phyloP scores from a whole-genome alignment of 2,888 invertebrate genomes.

The Pachydiplax longipennis region DNA sequence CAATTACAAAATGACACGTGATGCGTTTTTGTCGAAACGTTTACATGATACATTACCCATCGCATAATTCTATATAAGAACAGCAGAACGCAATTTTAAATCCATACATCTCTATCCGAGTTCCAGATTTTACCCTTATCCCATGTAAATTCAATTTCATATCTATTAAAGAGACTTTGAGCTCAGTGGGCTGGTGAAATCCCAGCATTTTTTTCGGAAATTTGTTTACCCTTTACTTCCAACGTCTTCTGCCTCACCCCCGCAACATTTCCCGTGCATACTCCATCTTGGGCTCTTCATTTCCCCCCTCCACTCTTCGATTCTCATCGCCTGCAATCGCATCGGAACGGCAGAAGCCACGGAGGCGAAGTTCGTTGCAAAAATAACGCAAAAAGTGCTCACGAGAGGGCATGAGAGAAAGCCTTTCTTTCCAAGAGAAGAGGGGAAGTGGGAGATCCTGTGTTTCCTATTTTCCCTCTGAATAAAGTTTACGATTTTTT shows the following conservation, averaged over 20 bases:
- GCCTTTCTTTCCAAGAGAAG: background rate
- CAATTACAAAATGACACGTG: too few species aligned
- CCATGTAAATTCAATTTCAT: too few species aligned
- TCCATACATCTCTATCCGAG: too few species aligned
- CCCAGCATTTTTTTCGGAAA: too few species aligned
- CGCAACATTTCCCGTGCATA: background rate
- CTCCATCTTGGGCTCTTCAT: background rate
- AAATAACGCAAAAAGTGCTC: background rate
- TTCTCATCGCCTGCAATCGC: background rate
- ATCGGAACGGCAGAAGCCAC: background rate
- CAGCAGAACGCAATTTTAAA: too few species aligned
- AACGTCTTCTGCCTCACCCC: background rate
- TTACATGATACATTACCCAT: too few species aligned
- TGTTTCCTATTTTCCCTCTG: background rate
- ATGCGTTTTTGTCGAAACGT: too few species aligned
- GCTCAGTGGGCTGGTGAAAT: too few species aligned
- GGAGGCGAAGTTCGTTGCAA: background rate
- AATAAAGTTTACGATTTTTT: conserved; percentile 14
- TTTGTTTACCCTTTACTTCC: too few species aligned
- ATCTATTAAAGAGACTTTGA: too few species aligned
- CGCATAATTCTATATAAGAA: too few species aligned
- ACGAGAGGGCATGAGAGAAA: background rate
- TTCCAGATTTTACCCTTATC: too few species aligned
- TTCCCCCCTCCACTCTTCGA: background rate
- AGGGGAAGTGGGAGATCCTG: background rate